Conservation (phyloP, 2,888 invertebrate genomes). For the Mesorhabditis spiculigera region DNA sequence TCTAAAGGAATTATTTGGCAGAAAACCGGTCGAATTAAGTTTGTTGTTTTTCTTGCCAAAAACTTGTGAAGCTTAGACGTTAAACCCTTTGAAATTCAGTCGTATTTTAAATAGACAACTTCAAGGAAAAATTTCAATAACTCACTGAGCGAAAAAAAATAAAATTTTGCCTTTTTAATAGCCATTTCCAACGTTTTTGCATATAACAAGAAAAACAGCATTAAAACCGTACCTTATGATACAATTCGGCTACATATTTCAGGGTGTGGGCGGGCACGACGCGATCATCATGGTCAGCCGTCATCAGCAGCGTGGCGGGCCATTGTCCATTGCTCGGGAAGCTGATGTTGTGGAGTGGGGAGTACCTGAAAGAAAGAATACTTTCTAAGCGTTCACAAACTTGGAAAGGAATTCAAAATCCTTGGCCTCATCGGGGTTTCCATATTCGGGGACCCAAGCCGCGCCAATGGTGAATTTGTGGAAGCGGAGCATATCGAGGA, state of each 20-base stretch:
- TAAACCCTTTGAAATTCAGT: too few relatives aligned
- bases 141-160: too few relatives aligned
- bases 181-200: too few relatives aligned
- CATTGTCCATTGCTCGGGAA: constrained; percentile 72
- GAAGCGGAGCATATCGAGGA: constrained; percentile 93
- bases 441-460: constrained; percentile 94
- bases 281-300: constrained; percentile 29
- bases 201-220: too few relatives aligned
- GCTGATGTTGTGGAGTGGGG: constrained; percentile 86
- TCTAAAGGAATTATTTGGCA: too few relatives aligned
- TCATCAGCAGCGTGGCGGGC: constrained; percentile 83
- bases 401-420: constrained; percentile 81
- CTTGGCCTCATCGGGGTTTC: constrained; percentile 77
- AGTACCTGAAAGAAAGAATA: constrained; percentile 65
- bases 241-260: constrained; percentile 87
- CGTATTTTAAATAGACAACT: too few relatives aligned
- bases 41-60: too few relatives aligned
- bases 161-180: too few relatives aligned
- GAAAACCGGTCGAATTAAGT: too few relatives aligned
- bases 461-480: constrained; percentile 97
- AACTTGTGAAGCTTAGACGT: too few relatives aligned
- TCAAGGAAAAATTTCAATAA: too few relatives aligned
- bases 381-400: constrained; percentile 57
- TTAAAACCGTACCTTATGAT: constrained; percentile 66
- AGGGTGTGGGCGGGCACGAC: constrained; percentile 95